These are phyloP conservation scores for Pelodytes ibericus DNA, from an alignment of 2,797 vertebrate genomes.

Conservation along the genomic window DNA sequence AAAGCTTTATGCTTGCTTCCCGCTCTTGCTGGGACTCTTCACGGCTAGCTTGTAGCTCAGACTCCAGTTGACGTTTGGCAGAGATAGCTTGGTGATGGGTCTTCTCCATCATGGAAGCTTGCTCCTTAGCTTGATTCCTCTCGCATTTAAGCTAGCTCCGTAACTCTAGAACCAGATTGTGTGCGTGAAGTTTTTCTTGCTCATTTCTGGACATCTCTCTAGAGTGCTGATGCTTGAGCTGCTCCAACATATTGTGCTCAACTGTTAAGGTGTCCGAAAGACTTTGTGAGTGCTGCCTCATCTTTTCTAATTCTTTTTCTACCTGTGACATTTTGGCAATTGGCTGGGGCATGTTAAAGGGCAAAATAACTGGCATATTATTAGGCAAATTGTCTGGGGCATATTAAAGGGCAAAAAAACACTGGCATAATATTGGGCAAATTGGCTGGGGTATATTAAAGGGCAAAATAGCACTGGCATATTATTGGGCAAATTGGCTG, in stretches of 20 bases:
- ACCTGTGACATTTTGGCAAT: conserved; percentile 67
- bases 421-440: too few relatives aligned
- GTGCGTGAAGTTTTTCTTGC: conserved; percentile 68
- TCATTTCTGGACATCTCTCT: conserved; percentile 65
- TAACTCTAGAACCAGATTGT: conserved; percentile 75
- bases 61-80: conserved; percentile 74
- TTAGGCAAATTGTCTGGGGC: too few relatives aligned
- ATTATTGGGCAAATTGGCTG: too few relatives aligned
- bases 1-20: conserved; percentile 64
- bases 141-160: conserved; percentile 79
- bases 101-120: conserved; percentile 71
- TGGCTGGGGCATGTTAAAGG: too few relatives aligned
- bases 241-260: conserved; percentile 73
- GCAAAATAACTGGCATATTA: too few relatives aligned
- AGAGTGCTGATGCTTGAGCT: conserved; percentile 62
- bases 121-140: conserved; percentile 71
- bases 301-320: conserved; percentile 68
- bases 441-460: too few relatives aligned
- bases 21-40: conserved; percentile 72
- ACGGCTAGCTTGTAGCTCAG: conserved; percentile 62
- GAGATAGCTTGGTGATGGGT: conserved; percentile 71
- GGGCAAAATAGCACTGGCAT: too few relatives aligned
- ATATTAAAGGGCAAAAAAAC: too few relatives aligned
- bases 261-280: conserved; percentile 74
- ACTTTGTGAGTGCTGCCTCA: conserved; percentile 68